Evolutionary conservation across 2,113 vertebrate species (phyloP).

Genomic region (Bubo scandiacus): DNA sequence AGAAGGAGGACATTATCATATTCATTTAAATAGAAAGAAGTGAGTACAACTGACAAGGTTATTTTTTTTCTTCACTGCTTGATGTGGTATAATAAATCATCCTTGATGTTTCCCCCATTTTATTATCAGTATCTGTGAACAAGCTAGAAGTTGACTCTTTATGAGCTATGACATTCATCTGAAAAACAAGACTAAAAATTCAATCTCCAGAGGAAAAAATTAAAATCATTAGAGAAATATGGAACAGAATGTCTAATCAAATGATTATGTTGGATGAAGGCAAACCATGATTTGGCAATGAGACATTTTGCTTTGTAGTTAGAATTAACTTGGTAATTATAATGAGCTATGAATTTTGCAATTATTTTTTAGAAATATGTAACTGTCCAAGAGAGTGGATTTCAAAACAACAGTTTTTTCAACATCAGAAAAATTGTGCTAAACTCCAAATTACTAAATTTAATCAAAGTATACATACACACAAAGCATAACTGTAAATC

Average conservation of each 20-base stretch:
- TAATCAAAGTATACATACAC: neutral
- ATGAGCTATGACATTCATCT: constrained; percentile 41
- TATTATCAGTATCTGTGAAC: constrained; percentile 46
- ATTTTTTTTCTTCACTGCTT: neutral
- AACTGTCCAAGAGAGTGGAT: neutral
- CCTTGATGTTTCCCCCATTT: constrained; percentile 43
- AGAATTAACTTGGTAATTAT: constrained; percentile 44
- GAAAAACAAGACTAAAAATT: constrained; percentile 51
- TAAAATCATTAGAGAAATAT: constrained; percentile 57
- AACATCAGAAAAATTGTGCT: neutral
- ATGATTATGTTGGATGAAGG: constrained; percentile 45
- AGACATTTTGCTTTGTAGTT: constrained; percentile 60
- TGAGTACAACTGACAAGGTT: constrained; percentile 6
- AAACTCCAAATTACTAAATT: neutral
- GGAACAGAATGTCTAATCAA: constrained; percentile 48
- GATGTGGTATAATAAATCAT: constrained; percentile 52
- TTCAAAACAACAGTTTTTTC: neutral
- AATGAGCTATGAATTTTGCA: neutral
- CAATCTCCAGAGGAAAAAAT: constrained; percentile 48
- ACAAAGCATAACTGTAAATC: neutral
- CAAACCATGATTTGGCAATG: constrained; percentile 26
- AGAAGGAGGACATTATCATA: constrained; percentile 6
- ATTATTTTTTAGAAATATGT: neutral
- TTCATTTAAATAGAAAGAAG: constrained; percentile 34
- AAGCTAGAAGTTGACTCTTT: constrained; percentile 47